A percentile compares a stretch with the other conserved stretches of the same genome.
These are phyloP conservation scores for Rhinichthys klamathensis DNA, from an alignment of 2,113 vertebrate genomes.

Conservation along the genomic window DNA sequence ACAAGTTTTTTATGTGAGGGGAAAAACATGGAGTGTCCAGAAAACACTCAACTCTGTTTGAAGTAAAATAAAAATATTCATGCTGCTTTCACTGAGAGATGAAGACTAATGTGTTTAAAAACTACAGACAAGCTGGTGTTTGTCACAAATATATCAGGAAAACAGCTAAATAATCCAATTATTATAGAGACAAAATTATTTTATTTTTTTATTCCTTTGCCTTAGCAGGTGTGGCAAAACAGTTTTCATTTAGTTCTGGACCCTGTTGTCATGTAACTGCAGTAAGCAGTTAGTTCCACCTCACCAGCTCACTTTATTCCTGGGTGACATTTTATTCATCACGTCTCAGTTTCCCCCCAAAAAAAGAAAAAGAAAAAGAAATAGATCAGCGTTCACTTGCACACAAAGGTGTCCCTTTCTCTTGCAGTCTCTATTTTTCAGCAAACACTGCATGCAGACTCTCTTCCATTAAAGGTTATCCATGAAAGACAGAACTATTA, in stretches of 20 bases:
- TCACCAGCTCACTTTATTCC: conserved; percentile 2
- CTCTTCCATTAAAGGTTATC: conserved; percentile 15
- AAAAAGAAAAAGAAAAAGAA: not conserved
- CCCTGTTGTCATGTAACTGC: not conserved
- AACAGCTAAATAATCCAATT: not conserved
- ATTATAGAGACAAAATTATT: not conserved
- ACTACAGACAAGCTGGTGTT: not conserved
- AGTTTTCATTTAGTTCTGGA: not conserved
- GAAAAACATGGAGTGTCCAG: not conserved
- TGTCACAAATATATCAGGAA: not conserved
- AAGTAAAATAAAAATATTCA: no score
- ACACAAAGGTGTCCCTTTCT: not conserved
- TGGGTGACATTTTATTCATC: conserved; percentile 22
- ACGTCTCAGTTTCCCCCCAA: not conserved
- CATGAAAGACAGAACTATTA: conserved; percentile 23
- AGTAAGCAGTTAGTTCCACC: not conserved
- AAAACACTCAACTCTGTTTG: not conserved
- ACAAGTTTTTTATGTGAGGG: not conserved
- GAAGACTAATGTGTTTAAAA: not conserved
- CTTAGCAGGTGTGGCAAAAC: not conserved
- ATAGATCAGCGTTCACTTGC: not conserved
- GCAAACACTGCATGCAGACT: not conserved
- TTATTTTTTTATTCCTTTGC: not conserved
- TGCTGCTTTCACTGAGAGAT: not conserved
- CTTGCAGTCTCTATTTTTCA: not conserved